Evolutionary conservation across 2,888 invertebrate species (phyloP).

Genomic region (Acholoe squamosa): DNA sequence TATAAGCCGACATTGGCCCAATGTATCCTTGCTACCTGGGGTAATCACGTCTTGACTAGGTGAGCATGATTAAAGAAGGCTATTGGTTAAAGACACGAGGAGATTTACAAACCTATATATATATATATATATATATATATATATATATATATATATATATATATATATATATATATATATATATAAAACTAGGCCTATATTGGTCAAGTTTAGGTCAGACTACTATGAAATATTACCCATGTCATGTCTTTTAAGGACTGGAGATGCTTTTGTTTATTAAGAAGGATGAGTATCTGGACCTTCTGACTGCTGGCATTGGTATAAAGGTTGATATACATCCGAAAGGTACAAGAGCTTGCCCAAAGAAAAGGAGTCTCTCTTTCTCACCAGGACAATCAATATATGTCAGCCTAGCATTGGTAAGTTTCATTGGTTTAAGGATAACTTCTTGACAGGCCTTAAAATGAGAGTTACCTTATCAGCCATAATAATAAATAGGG

Average conservation of each 20-base stretch:
- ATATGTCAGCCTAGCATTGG: background rate
- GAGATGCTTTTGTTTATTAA: background rate
- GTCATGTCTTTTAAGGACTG: background rate
- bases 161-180: conserved; percentile 54
- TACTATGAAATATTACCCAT: too few species aligned
- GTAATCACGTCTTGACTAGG: too few species aligned
- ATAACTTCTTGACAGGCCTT: too few species aligned
- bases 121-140: conserved; percentile 34
- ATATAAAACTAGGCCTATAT: too few species aligned
- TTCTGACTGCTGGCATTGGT: background rate
- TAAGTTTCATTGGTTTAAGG: background rate
- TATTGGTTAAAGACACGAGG: too few species aligned
- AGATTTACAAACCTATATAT: background rate
- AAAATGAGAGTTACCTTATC: too few species aligned
- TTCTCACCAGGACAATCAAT: background rate
- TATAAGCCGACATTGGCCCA: too few species aligned
- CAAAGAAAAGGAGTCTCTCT: background rate
- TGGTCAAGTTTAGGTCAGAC: background rate
- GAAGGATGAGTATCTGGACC: conserved; percentile 5
- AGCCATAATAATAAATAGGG: too few species aligned
- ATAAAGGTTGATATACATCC: background rate
- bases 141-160: conserved; percentile 59
- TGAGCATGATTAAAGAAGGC: too few species aligned
- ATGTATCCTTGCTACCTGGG: too few species aligned
- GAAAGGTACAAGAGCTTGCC: background rate